A percentile compares a stretch with the other conserved stretches of the same genome.
phyloP scores from a whole-genome alignment of 53 echinoderm and acorn worm species.

The Glandiceps talaboti region DNA sequence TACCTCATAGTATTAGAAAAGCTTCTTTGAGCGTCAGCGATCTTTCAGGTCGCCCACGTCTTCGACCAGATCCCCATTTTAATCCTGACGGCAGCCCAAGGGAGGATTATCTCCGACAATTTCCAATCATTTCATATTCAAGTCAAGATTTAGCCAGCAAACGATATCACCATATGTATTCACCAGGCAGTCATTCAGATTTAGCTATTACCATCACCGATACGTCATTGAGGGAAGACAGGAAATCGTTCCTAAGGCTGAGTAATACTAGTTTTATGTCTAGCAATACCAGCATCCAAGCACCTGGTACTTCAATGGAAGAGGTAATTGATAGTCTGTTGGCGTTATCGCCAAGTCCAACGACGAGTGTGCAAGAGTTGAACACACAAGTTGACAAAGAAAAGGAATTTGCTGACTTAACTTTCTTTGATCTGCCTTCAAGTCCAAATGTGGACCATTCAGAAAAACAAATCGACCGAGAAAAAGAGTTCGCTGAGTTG shows the following conservation, averaged over 20 bases:
- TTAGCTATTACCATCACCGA: slow-evolving; percentile 30
- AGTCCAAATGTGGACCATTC: slow-evolving; percentile 2
- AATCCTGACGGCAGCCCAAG: slow-evolving; percentile 28
- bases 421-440: neutral
- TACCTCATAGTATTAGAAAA: neutral
- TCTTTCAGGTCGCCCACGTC: neutral
- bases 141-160: neutral
- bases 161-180: neutral
- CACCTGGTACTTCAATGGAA: slow-evolving; percentile 58
- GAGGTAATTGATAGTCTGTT: slow-evolving; percentile 71
- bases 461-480: neutral
- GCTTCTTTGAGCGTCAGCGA: neutral
- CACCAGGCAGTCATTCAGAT: neutral
- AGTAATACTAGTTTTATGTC: slow-evolving; percentile 12
- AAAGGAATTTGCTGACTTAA: neutral
- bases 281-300: slow-evolving; percentile 22
- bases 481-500: neutral
- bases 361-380: neutral
- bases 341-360: slow-evolving; percentile 30
- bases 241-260: slow-evolving; percentile 8
- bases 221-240: slow-evolving; percentile 28
- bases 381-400: neutral
- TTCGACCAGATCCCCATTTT: slow-evolving; percentile 34
- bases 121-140: neutral
- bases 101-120: neutral